phyloP scores from a whole-genome alignment of 1,140 invertebrate species.

The Penaeus japonicus region DNA sequence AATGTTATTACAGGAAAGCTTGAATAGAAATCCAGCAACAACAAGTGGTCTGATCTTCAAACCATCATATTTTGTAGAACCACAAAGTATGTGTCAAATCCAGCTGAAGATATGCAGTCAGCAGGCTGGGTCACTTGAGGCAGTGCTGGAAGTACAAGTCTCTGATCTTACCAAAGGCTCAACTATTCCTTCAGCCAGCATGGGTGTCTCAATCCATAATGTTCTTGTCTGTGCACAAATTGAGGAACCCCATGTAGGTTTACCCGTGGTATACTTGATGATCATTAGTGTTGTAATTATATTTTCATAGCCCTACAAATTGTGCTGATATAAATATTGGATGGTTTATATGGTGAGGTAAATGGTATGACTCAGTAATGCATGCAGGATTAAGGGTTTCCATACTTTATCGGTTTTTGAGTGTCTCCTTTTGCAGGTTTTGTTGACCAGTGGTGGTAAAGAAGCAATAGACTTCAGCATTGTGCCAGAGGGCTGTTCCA shows the following conservation, averaged over 20 bases:
- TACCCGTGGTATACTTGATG: neutral
- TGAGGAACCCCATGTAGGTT: constrained; percentile 22
- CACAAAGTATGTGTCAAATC: constrained; percentile 10
- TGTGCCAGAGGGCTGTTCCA: constrained; percentile 25
- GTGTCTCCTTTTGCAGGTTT: neutral
- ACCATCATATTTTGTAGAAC: constrained; percentile 21
- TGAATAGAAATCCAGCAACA: neutral
- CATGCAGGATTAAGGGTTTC: too few relatives aligned
- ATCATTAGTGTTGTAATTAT: neutral
- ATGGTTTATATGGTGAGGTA: too few relatives aligned
- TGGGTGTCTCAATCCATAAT: constrained; percentile 15
- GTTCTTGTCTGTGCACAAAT: constrained; percentile 25
- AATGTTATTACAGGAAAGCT: constrained; percentile 18
- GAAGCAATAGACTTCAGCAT: constrained; percentile 25
- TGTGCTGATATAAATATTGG: too few relatives aligned
- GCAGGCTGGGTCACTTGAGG: constrained; percentile 1
- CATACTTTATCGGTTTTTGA: neutral
- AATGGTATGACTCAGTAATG: too few relatives aligned
- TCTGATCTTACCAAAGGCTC: constrained; percentile 24
- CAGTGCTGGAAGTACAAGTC: constrained; percentile 14
- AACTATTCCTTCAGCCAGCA: neutral
- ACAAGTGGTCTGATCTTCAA: constrained; percentile 27
- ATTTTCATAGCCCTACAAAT: neutral
- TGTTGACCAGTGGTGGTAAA: constrained; percentile 10
- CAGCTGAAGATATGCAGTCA: constrained; percentile 21